Evolutionary conservation across 2,113 vertebrate species (phyloP).

Genomic region (Macroglossus sobrinus): DNA sequence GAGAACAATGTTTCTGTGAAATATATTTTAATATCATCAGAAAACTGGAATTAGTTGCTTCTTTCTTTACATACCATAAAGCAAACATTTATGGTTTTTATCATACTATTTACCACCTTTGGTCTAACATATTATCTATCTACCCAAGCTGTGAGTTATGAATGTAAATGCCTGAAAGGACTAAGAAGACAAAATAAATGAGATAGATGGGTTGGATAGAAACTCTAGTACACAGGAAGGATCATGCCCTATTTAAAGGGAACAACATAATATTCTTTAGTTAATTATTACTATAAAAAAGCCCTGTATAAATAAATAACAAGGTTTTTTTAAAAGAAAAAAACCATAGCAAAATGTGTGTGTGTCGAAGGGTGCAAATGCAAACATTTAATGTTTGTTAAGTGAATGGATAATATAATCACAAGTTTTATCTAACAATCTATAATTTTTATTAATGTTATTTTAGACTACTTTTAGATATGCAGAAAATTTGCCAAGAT

Average conservation of each 20-base stretch:
- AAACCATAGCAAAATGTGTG: not conserved
- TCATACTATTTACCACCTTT: not conserved
- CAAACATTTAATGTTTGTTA: not conserved
- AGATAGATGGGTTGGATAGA: not conserved
- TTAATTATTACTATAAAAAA: not conserved
- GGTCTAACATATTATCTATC: not conserved
- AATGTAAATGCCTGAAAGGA: not conserved
- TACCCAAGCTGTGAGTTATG: not conserved
- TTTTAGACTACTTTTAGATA: not conserved
- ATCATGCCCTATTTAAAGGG: not conserved
- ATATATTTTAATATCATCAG: not conserved
- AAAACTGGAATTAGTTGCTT: not conserved
- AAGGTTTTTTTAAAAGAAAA: not conserved
- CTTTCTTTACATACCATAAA: not conserved
- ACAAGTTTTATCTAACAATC: not conserved
- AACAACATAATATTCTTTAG: not conserved
- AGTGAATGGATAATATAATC: not conserved
- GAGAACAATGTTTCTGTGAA: not conserved
- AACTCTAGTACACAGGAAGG: not conserved
- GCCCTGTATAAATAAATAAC: not conserved
- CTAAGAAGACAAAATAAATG: not conserved
- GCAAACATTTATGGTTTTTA: not conserved
- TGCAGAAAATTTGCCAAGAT: not conserved
- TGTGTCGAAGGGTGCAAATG: not conserved
- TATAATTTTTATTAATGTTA: not conserved